These are phyloP conservation scores for Drosophila kambysellisi DNA, from an alignment of 2,888 invertebrate genomes.

Conservation along the genomic window DNA sequence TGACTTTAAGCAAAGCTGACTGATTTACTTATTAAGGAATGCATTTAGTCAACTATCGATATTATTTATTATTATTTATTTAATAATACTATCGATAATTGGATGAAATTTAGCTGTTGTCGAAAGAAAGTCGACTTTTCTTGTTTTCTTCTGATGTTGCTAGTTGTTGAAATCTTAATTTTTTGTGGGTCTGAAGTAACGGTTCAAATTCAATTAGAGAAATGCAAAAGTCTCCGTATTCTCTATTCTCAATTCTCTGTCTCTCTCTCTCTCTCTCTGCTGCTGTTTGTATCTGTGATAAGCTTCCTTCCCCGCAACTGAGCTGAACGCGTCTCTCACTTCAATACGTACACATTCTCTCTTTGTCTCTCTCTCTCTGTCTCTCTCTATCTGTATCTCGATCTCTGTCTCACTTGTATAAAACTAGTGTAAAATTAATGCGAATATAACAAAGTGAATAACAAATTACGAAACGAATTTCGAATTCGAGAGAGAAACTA, in stretches of 20 bases:
- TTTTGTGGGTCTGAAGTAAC: not conserved
- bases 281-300: conserved; percentile 5
- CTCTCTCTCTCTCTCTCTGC: not conserved
- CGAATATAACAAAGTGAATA: not conserved
- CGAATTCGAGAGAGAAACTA: conserved; percentile 14
- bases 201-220: not conserved
- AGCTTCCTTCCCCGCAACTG: conserved; percentile 29
- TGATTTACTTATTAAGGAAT: no score
- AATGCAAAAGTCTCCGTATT: conserved; percentile 3
- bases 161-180: not conserved
- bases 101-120: not conserved
- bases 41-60: no score
- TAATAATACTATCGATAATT: no score
- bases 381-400: not conserved
- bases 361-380: not conserved
- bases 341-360: not conserved
- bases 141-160: not conserved
- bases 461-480: conserved; percentile 11
- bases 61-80: no score
- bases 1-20: not conserved
- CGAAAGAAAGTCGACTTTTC: no score
- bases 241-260: not conserved
- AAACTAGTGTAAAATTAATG: not conserved
- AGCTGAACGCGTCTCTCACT: not conserved
- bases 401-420: not conserved